A percentile compares a stretch with the other conserved stretches of the same genome.
Evolutionary conservation across 37 sponge, comb jelly and placozoan species (phyloP).

Genomic region (Eunapius fragilis): DNA sequence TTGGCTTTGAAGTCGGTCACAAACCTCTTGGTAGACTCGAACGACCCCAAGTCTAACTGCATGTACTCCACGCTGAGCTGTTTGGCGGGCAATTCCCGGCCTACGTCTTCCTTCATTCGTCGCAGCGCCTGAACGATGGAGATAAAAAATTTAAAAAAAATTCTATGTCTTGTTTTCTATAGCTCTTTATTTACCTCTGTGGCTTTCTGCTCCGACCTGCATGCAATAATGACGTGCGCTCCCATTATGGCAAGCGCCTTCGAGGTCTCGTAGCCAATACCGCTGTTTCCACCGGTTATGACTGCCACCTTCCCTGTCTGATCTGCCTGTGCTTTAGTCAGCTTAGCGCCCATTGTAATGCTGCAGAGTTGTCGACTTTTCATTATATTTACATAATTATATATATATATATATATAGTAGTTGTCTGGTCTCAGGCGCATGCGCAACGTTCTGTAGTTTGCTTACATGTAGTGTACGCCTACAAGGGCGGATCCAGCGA

Average conservation of each 20-base stretch:
- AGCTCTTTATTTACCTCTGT: constrained; percentile 28
- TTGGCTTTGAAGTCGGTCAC: constrained; percentile 62
- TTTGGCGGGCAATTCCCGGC: constrained; percentile 21
- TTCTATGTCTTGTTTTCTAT: too few species aligned
- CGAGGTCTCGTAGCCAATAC: constrained; percentile 82
- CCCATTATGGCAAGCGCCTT: constrained; percentile 77
- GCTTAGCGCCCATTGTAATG: constrained; percentile 64
- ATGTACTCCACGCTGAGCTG: constrained; percentile 73
- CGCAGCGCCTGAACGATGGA: constrained; percentile 42
- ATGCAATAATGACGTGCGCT: constrained; percentile 82
- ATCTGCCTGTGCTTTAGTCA: constrained; percentile 58
- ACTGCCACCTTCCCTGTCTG: constrained; percentile 68
- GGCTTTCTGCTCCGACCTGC: constrained; percentile 69
- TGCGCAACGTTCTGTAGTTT: too few species aligned
- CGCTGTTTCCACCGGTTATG: constrained; percentile 83
- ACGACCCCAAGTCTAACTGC: constrained; percentile 71
- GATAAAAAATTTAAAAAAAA: too few species aligned
- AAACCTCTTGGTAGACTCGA: constrained; percentile 67
- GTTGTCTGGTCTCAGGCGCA: too few species aligned
- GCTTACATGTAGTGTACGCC: too few species aligned
- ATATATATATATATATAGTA: too few species aligned
- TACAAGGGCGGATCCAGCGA: too few species aligned
- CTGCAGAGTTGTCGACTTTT: too few species aligned
- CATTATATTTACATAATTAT: too few species aligned
- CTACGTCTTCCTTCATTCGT: constrained; percentile 46